A percentile compares a stretch with the other conserved stretches of the same genome.
These are phyloP conservation scores for Petrolisthes manimaculis DNA, from an alignment of 2,888 invertebrate species.

Conservation along the genomic window DNA sequence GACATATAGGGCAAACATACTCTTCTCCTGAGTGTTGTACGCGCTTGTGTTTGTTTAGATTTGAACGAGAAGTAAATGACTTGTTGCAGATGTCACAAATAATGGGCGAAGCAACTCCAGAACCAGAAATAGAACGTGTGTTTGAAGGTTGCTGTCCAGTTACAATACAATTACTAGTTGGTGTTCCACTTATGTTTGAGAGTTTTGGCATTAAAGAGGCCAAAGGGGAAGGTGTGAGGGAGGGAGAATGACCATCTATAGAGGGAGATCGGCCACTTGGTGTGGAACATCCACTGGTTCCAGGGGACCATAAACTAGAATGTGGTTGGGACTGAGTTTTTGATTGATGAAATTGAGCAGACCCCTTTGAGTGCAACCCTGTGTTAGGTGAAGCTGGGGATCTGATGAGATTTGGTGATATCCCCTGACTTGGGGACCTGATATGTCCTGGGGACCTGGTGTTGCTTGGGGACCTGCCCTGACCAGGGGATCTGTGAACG, in stretches of 20 bases:
- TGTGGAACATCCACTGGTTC: conserved; percentile 36
- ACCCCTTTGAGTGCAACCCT: conserved; percentile 17
- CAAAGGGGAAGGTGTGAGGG: conserved; percentile 52
- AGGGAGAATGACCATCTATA: conserved; percentile 50
- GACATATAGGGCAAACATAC: conserved; percentile 61
- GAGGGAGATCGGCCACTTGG: conserved; percentile 37
- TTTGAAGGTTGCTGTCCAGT: conserved; percentile 15
- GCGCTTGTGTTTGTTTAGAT: conserved; percentile 65
- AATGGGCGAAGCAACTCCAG: conserved; percentile 35
- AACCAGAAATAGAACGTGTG: neutral
- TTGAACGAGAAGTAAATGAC: conserved; percentile 63
- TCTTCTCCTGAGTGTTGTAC: conserved; percentile 66
- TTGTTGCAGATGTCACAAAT: conserved; percentile 64
- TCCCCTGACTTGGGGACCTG: conserved; percentile 48
- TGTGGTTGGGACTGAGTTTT: conserved; percentile 32
- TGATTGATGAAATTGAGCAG: conserved; percentile 22
- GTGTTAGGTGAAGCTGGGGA: conserved; percentile 50
- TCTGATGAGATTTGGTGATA: conserved; percentile 50
- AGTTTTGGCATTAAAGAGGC: conserved; percentile 41
- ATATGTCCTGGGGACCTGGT: conserved; percentile 52
- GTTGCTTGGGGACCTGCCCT: conserved; percentile 55
- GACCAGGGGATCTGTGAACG: conserved; percentile 48
- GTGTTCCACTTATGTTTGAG: conserved; percentile 24
- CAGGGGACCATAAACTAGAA: conserved; percentile 38
- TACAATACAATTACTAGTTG: conserved; percentile 9